Percentiles rank a stretch among this genome's conserved stretches.
These are phyloP conservation scores for Lophius piscatorius DNA, from an alignment of 2,113 vertebrate species.

Conservation along the genomic window DNA sequence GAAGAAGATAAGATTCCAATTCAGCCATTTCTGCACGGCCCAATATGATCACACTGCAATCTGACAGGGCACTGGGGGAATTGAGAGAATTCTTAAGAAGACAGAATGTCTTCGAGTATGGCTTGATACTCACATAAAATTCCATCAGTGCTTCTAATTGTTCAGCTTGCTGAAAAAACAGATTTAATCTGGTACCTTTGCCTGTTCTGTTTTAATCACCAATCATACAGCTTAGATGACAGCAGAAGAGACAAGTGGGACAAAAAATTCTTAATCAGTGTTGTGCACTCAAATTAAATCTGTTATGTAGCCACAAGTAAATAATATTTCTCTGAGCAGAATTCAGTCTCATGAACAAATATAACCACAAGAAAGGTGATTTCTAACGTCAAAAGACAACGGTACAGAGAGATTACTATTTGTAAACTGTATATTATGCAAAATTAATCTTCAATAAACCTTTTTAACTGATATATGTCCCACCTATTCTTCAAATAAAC, in stretches of 20 bases:
- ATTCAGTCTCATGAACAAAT: not conserved
- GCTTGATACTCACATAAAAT: constrained; percentile 68
- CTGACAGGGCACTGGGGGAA: constrained; percentile 68
- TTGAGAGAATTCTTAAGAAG: constrained; percentile 77
- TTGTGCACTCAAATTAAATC: not conserved
- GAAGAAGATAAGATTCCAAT: constrained; percentile 82
- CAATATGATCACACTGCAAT: constrained; percentile 77
- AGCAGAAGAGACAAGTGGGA: constrained; percentile 13
- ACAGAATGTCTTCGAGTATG: constrained; percentile 72
- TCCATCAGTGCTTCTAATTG: constrained; percentile 71
- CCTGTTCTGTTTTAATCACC: constrained; percentile 33
- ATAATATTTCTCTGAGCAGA: not conserved
- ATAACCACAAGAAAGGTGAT: not conserved
- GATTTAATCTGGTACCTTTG: constrained; percentile 54
- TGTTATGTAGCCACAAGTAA: not conserved
- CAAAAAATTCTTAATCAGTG: not conserved
- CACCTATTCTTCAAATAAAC: too few species aligned
- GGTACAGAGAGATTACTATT: too few species aligned
- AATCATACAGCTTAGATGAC: constrained; percentile 27
- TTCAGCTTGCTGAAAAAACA: constrained; percentile 61
- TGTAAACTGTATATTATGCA: too few species aligned
- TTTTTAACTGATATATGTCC: too few species aligned
- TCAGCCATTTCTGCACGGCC: constrained; percentile 74
- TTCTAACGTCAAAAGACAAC: not conserved
- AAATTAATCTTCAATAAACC: too few species aligned